Conservation (phyloP, 2,113 vertebrate species). For the Miniopterus natalensis region DNA sequence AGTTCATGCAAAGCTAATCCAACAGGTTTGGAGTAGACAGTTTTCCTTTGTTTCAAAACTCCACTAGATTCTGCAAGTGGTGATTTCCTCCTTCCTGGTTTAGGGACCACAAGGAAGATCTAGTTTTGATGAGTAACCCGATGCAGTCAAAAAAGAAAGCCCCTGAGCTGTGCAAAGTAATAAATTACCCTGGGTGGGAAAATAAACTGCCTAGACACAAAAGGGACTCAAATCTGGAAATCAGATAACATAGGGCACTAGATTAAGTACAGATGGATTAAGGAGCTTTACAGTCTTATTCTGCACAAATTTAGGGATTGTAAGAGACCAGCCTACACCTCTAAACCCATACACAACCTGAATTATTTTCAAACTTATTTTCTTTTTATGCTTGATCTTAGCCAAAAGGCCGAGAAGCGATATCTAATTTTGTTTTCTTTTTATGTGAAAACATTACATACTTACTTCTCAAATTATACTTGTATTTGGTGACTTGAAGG, state of each 20-base stretch:
- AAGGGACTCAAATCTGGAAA: background rate
- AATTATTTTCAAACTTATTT: slow-evolving; percentile 31
- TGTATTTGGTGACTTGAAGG: background rate
- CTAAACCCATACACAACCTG: background rate
- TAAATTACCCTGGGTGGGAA: background rate
- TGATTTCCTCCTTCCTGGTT: slow-evolving; percentile 72
- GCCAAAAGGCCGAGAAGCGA: background rate
- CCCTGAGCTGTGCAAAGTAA: background rate
- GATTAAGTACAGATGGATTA: background rate
- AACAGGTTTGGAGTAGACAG: background rate
- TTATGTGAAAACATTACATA: background rate
- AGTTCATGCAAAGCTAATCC: slow-evolving; percentile 49
- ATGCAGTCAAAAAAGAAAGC: background rate
- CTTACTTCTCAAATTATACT: background rate
- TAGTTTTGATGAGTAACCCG: background rate
- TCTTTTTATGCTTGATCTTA: background rate
- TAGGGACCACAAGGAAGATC: background rate
- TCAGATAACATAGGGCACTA: background rate
- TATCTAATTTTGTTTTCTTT: slow-evolving; percentile 25
- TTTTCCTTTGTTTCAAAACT: slow-evolving; percentile 70
- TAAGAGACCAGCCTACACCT: background rate
- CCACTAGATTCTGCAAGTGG: background rate
- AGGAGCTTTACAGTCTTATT: background rate
- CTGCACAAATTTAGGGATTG: background rate
- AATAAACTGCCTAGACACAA: background rate